These are phyloP conservation scores for Festucalex cinctus DNA, from an alignment of 2,113 vertebrate species.

Conservation along the genomic window DNA sequence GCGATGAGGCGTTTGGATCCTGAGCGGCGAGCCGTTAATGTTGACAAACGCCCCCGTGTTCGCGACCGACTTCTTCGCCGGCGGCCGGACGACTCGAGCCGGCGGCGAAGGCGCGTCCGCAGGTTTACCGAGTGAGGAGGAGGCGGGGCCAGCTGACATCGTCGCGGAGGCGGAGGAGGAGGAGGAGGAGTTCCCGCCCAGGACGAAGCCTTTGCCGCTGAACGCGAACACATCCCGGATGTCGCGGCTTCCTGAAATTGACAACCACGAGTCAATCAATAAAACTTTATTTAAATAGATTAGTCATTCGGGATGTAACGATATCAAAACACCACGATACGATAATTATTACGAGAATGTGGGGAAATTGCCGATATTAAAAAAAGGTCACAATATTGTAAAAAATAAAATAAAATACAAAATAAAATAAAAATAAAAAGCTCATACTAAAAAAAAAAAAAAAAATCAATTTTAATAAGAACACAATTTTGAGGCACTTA, in stretches of 20 bases:
- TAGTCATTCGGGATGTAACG: too few species aligned
- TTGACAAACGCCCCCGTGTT: conserved; percentile 70
- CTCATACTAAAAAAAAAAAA: too few species aligned
- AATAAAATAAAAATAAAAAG: too few species aligned
- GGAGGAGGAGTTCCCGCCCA: conserved; percentile 65
- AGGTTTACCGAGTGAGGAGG: conserved; percentile 17
- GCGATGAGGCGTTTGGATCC: conserved; percentile 50
- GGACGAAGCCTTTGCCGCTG: conserved; percentile 81
- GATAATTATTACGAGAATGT: too few species aligned
- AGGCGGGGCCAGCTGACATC: accelerated
- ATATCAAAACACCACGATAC: not conserved
- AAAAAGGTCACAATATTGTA: not conserved
- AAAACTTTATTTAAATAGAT: not conserved
- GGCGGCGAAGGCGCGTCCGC: conserved; percentile 3
- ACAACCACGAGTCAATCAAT: not conserved
- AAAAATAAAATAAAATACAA: too few species aligned
- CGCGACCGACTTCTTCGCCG: conserved; percentile 66
- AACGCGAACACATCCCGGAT: conserved; percentile 77
- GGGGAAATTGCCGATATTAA: too few species aligned
- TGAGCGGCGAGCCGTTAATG: conserved; percentile 73
- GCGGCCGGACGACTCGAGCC: conserved; percentile 8
- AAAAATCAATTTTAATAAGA: too few species aligned
- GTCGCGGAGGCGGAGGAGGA: not conserved
- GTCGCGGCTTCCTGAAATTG: conserved; percentile 64
- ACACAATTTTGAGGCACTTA: too few species aligned